phyloP scores from a whole-genome alignment of 2,797 vertebrate species.

The Clarias fuscus region DNA sequence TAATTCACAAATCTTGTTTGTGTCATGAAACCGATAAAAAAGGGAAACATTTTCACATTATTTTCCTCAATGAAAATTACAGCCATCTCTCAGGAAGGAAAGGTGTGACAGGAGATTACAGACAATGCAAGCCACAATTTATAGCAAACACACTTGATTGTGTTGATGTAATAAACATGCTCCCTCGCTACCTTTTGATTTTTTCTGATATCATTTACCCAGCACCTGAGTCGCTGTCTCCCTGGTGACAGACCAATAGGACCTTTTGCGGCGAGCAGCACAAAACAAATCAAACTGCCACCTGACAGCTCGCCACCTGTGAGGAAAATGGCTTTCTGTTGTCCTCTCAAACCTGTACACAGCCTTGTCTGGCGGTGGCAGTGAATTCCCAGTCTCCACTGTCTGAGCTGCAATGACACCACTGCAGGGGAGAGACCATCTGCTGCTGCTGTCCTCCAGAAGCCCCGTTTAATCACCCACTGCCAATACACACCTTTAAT shows the following conservation, averaged over 20 bases:
- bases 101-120: neutral
- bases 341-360: conserved; percentile 42
- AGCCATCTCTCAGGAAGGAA: neutral
- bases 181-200: conserved; percentile 24
- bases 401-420: conserved; percentile 34
- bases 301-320: conserved; percentile 34
- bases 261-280: conserved; percentile 30
- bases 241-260: conserved; percentile 37
- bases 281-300: conserved; percentile 46
- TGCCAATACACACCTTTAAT: conserved; percentile 49
- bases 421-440: conserved; percentile 50
- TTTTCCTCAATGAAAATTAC: conserved; percentile 34
- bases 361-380: conserved; percentile 20
- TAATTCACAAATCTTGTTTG: conserved; percentile 15
- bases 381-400: conserved; percentile 31
- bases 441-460: conserved; percentile 43
- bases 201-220: conserved; percentile 33
- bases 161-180: conserved; percentile 28
- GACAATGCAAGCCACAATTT: conserved; percentile 4
- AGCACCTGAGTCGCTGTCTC: conserved; percentile 25
- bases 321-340: conserved; percentile 36
- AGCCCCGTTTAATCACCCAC: conserved; percentile 49
- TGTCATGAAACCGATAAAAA: conserved; percentile 2
- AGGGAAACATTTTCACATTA: neutral
- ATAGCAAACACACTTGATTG: conserved; percentile 30